phyloP scores from a whole-genome alignment of 2,797 vertebrate genomes.

The Synanceia verrucosa region DNA sequence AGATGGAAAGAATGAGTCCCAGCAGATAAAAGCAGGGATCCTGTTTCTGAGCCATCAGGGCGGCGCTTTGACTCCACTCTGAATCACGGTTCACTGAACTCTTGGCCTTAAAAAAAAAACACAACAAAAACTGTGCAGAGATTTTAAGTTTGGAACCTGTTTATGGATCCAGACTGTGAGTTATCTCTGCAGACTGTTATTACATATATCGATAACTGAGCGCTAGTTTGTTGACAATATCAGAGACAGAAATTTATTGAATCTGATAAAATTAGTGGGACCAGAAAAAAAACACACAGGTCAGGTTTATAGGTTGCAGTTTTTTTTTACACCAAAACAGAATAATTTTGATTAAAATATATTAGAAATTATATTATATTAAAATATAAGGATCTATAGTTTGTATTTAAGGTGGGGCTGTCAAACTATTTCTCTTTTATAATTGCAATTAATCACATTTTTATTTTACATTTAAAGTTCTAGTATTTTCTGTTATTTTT shows the following conservation, averaged over 20 bases:
- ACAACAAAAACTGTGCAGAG: neutral
- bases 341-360: too few relatives aligned
- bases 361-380: too few relatives aligned
- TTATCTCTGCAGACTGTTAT: neutral
- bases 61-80: constrained; percentile 20
- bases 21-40: constrained; percentile 57
- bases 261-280: too few relatives aligned
- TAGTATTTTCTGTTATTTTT: too few relatives aligned
- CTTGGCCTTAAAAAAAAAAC: constrained; percentile 21
- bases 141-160: neutral
- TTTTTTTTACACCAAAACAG: neutral
- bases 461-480: too few relatives aligned
- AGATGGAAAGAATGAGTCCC: constrained; percentile 56
- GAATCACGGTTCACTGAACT: constrained; percentile 46
- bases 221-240: neutral
- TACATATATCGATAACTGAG: neutral
- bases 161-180: neutral
- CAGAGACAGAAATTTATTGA: neutral
- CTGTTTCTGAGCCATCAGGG: constrained; percentile 41
- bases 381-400: neutral
- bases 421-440: too few relatives aligned
- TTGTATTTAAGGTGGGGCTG: too few relatives aligned
- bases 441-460: too few relatives aligned
- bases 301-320: neutral
- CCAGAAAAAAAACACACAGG: neutral